Evolutionary conservation across 1,140 invertebrate species (phyloP).

Genomic region (Eubasilissa regina): DNA sequence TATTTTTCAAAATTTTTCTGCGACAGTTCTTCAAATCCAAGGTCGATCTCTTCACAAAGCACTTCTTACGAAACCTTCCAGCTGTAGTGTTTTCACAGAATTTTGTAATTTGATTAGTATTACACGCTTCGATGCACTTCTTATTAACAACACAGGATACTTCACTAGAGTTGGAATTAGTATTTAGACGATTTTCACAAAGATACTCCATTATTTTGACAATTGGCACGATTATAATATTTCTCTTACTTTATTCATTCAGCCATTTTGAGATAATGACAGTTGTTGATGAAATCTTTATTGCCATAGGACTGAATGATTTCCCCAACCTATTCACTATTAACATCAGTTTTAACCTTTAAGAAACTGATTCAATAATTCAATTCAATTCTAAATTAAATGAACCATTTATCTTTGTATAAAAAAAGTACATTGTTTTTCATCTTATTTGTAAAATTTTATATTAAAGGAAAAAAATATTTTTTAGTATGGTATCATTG

Average conservation of each 20-base stretch:
- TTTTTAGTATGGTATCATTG: constrained; percentile 10
- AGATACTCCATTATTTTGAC: constrained; percentile 53
- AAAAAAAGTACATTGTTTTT: too few relatives aligned
- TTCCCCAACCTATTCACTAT: neutral
- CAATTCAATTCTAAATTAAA: too few relatives aligned
- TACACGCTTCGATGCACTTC: neutral
- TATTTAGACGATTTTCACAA: constrained; percentile 38
- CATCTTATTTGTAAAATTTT: neutral
- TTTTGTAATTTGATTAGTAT: constrained; percentile 9
- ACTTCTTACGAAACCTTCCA: constrained; percentile 51
- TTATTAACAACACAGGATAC: constrained; percentile 6
- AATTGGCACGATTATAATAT: constrained; percentile 44
- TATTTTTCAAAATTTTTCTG: neutral
- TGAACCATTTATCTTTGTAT: too few relatives aligned
- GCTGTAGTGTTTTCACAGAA: constrained; percentile 37
- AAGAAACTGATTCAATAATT: too few relatives aligned
- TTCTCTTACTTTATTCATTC: constrained; percentile 34
- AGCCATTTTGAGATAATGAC: constrained; percentile 50
- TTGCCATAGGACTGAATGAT: constrained; percentile 11
- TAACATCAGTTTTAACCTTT: neutral
- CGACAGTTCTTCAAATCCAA: constrained; percentile 43
- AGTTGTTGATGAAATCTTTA: constrained; percentile 4
- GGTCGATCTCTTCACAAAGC: constrained; percentile 35
- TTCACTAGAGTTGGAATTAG: constrained; percentile 8
- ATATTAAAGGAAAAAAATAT: neutral